Conservation (phyloP, 2,797 vertebrate species). For the Melopsittacus undulatus region DNA sequence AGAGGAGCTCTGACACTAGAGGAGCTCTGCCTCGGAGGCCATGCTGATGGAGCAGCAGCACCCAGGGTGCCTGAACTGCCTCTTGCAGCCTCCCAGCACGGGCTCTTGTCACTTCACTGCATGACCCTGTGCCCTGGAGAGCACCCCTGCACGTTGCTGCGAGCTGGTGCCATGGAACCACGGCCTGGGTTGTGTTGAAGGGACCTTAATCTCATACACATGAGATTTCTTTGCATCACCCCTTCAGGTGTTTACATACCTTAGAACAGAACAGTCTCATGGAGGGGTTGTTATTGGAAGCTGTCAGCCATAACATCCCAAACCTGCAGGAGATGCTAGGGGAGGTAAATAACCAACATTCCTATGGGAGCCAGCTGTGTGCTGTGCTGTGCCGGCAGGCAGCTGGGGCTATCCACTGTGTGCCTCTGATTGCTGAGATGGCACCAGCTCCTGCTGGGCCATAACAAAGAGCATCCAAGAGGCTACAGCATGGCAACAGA, state of each 20-base stretch:
- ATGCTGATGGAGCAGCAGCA: neutral
- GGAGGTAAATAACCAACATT: neutral
- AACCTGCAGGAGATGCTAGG: constrained; percentile 1
- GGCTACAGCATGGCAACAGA: neutral
- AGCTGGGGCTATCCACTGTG: neutral
- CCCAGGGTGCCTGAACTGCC: neutral
- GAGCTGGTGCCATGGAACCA: neutral
- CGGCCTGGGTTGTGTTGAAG: neutral
- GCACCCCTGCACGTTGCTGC: neutral
- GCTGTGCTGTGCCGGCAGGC: neutral
- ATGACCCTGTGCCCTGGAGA: neutral
- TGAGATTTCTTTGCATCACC: neutral
- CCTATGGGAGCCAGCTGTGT: neutral
- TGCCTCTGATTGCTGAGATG: neutral
- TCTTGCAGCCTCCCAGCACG: fast-evolving
- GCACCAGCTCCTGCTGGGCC: neutral
- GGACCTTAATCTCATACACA: neutral
- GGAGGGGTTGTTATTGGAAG: neutral
- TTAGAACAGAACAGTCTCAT: neutral
- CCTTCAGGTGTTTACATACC: neutral
- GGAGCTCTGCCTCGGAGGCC: no score
- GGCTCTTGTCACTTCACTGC: neutral
- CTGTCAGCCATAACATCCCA: neutral
- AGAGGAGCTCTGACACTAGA: neutral
- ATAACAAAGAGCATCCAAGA: neutral